Percentiles rank a stretch among this genome's conserved stretches.
phyloP scores from a whole-genome alignment of 2,113 vertebrate genomes.

The Caranx melampygus region DNA sequence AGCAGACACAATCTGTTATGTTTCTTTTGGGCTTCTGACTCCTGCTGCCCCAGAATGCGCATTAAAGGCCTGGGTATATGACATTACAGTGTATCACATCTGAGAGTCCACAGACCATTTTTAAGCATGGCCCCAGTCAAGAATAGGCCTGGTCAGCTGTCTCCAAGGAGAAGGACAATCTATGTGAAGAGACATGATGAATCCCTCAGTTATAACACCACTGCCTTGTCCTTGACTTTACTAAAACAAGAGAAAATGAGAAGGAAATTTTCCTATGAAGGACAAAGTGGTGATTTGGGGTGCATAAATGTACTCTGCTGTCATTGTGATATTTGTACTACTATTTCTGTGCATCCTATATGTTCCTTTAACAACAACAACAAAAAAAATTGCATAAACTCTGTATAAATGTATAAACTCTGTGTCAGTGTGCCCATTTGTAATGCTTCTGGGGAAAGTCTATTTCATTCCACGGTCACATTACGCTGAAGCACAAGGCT shows the following conservation, averaged over 20 bases:
- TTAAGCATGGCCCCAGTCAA: slow-evolving; percentile 53
- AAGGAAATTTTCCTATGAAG: slow-evolving; percentile 30
- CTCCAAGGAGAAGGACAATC: slow-evolving; percentile 66
- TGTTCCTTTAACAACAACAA: too few species aligned
- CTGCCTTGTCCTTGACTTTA: slow-evolving; percentile 63
- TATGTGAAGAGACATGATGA: slow-evolving; percentile 56
- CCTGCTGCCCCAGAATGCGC: slow-evolving; percentile 56
- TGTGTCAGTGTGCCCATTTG: slow-evolving; percentile 36
- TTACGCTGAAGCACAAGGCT: slow-evolving; percentile 11
- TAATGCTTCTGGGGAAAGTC: slow-evolving; percentile 40
- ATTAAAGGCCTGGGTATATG: slow-evolving; percentile 61
- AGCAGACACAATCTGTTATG: slow-evolving; percentile 17
- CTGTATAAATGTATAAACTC: slow-evolving; percentile 35
- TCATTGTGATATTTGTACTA: slow-evolving; percentile 37
- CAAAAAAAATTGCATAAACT: too few species aligned
- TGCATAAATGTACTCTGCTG: slow-evolving; percentile 1
- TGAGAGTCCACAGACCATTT: slow-evolving; percentile 49
- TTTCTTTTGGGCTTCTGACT: slow-evolving; percentile 51
- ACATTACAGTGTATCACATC: slow-evolving; percentile 62
- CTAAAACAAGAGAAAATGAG: slow-evolving; percentile 57
- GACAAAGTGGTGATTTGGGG: slow-evolving; percentile 37
- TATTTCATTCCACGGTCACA: slow-evolving; percentile 23
- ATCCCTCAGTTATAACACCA: slow-evolving; percentile 69
- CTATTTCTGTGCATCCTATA: slow-evolving; percentile 37
- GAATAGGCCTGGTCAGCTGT: slow-evolving; percentile 61